Base-by-base conservation (phyloP, 2,888 invertebrate species). In the Nysson spinosus region DNA sequence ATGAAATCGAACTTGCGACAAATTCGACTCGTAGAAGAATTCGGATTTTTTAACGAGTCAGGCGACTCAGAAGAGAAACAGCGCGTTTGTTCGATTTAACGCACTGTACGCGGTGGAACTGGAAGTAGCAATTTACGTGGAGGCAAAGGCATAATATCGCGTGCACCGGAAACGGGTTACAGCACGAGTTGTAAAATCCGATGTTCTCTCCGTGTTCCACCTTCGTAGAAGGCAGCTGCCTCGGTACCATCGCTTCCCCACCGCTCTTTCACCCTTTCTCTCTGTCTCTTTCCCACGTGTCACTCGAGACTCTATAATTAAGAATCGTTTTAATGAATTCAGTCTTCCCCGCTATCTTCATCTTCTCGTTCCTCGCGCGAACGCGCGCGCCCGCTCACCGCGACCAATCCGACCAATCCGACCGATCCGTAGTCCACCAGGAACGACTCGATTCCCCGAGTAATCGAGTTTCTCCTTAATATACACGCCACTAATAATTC, bases 81-180 rank as follows among this genome's bases (percentile, higher is more conserved):
- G n/a, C n/a, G n/a, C n/a, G n/a, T 14, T 14, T 12, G 14, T 12
- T 57, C 40, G 51, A 68, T 61, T 68, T 54, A 40, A 46, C 51
- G 28, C 30, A 30, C 50, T 34, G 34, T 32, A 20, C 40, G 24
- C 22, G 39, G 11, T 4, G n/a, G 14, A 16, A 9, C 22, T 11
- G 11, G 20, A 2, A 0, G 22, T 17, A 22, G 26, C 46, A 61
- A 65, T 74, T 67, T 58, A 56, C 35, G 55, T 50, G 69, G 67
- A 61, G 43, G 16, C 11, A 6, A 14, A 26, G 30, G 64, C 30
- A 55, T 67, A 72, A n/a, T n/a, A n/a, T 80, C 75, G 82, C 81
- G 81, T 82, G 83, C 78, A 66, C 80, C 78, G 83, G 78, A 82
- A 82, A 94, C 74, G 69, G n/a, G n/a, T n/a, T n/a, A n/a, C n/a